These are phyloP conservation scores for Eudyptes chrysolophus DNA, from an alignment of 2,113 vertebrate genomes.

Conservation along the genomic window DNA sequence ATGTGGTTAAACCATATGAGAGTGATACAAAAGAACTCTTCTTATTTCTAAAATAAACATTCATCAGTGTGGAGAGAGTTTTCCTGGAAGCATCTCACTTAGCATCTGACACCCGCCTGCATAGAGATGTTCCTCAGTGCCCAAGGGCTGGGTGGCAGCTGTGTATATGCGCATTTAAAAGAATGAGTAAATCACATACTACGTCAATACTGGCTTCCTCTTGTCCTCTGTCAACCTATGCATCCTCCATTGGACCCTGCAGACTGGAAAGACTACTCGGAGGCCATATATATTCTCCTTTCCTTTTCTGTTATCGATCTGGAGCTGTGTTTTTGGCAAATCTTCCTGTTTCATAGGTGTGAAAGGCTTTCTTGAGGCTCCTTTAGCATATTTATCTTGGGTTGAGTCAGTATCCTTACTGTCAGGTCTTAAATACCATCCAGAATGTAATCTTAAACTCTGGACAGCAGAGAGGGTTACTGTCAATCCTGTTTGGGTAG, in stretches of 20 bases:
- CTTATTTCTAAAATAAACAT: slow-evolving; percentile 4
- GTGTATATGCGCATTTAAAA: neutral
- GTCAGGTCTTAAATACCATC: neutral
- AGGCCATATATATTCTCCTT: neutral
- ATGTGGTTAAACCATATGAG: neutral
- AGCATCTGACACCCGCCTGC: neutral
- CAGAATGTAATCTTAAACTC: neutral
- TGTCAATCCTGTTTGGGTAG: neutral
- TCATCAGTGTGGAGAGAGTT: neutral
- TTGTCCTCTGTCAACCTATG: neutral
- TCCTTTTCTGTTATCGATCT: neutral
- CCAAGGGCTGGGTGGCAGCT: neutral
- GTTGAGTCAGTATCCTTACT: neutral
- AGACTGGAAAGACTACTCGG: neutral
- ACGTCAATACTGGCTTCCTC: neutral
- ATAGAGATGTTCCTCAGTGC: neutral
- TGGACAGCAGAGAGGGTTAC: neutral
- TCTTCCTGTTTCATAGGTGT: neutral
- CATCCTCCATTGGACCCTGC: neutral
- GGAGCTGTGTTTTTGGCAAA: neutral
- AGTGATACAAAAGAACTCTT: neutral
- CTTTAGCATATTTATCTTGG: neutral
- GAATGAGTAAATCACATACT: neutral
- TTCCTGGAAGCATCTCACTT: neutral
- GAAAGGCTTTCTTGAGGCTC: neutral